A percentile compares a stretch with the other conserved stretches of the same genome.
phyloP scores from a whole-genome alignment of 2,797 vertebrate genomes.

The Gila robusta region DNA sequence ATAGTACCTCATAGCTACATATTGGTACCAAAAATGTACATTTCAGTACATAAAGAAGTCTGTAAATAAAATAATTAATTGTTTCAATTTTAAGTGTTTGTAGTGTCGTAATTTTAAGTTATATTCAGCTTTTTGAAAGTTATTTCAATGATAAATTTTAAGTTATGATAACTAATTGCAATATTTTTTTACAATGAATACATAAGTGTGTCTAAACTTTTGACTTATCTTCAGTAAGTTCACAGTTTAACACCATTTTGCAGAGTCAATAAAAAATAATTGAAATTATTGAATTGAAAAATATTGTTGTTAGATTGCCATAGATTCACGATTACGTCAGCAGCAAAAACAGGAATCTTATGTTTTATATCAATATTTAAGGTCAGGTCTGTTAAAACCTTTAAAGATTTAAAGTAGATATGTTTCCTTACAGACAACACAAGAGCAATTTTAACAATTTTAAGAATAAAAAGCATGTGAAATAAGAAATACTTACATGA shows the following conservation, averaged over 20 bases:
- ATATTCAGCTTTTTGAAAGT: too few relatives aligned
- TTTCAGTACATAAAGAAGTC: too few relatives aligned
- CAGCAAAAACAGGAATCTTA: neutral
- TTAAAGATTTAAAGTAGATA: too few relatives aligned
- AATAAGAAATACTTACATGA: slow-evolving; percentile 34
- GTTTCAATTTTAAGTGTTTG: too few relatives aligned
- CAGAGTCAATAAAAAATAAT: too few relatives aligned
- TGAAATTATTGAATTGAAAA: too few relatives aligned
- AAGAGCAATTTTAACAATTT: too few relatives aligned
- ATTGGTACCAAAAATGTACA: too few relatives aligned
- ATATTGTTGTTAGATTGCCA: neutral
- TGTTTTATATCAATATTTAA: neutral
- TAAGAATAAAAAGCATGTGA: neutral
- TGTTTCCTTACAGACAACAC: too few relatives aligned
- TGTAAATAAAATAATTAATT: too few relatives aligned
- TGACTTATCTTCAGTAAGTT: neutral
- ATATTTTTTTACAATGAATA: neutral
- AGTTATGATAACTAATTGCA: neutral
- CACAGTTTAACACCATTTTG: neutral
- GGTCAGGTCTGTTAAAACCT: neutral
- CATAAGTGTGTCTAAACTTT: neutral
- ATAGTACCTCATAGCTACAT: too few relatives aligned
- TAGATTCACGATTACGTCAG: neutral
- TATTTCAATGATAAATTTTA: neutral
- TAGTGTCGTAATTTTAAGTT: too few relatives aligned